Conservation (phyloP, 1,140 invertebrate genomes). For the Tetramorium simillimum region DNA sequence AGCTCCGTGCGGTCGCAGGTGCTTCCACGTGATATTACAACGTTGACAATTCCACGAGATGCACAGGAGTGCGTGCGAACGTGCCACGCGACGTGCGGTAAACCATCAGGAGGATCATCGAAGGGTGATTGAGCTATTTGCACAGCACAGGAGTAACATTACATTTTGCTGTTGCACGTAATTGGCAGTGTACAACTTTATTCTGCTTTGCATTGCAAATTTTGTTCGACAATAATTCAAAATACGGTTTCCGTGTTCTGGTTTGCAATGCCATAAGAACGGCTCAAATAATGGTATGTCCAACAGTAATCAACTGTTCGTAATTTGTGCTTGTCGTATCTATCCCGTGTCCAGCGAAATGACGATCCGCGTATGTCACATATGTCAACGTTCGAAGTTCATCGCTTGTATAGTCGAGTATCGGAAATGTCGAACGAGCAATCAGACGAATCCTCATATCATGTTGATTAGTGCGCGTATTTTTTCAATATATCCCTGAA, state of each 20-base stretch:
- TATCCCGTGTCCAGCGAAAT: constrained; percentile 5
- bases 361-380: constrained; percentile 20
- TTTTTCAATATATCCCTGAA: constrained; percentile 37
- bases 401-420: not conserved
- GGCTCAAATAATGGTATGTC: not conserved
- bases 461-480: constrained; percentile 31
- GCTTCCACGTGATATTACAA: constrained; percentile 21
- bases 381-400: constrained; percentile 25
- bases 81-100: not conserved
- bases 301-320: constrained; percentile 33
- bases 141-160: constrained; percentile 21
- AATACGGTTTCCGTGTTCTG: constrained; percentile 21
- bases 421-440: constrained; percentile 31
- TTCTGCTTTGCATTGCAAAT: constrained; percentile 37
- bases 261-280: constrained; percentile 24
- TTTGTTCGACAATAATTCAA: constrained; percentile 35
- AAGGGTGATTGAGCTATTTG: constrained; percentile 21
- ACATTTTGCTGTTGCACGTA: constrained; percentile 21
- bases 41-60: constrained; percentile 36
- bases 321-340: constrained; percentile 44
- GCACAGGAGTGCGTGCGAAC: constrained; percentile 10
- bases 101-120: constrained; percentile 11
- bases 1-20: constrained; percentile 25
- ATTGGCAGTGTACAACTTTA: constrained; percentile 30
- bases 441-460: constrained; percentile 45